Evolutionary conservation across 2,113 vertebrate genomes (phyloP).

Genomic region (Ranitomeya variabilis): DNA sequence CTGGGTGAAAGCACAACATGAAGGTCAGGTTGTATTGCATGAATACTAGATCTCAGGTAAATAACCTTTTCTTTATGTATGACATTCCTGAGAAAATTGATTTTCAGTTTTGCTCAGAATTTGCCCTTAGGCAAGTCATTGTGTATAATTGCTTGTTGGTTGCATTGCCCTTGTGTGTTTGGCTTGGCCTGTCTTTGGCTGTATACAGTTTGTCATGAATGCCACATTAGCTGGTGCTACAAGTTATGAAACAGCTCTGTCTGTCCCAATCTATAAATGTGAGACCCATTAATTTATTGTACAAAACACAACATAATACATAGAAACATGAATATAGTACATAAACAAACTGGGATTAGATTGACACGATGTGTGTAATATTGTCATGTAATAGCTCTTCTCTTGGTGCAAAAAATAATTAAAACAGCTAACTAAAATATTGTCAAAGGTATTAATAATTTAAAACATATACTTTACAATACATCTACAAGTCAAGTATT

Average conservation of each 20-base stretch:
- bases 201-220: background rate
- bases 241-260: background rate
- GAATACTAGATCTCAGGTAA: background rate
- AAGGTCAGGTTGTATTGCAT: constrained; percentile 19
- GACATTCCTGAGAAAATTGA: constrained; percentile 20
- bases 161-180: constrained; percentile 11
- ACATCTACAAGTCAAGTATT: too few relatives aligned
- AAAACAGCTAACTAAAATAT: too few relatives aligned
- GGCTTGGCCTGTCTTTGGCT: background rate
- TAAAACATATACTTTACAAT: too few relatives aligned
- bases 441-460: too few relatives aligned
- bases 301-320: too few relatives aligned
- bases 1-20: constrained; percentile 15
- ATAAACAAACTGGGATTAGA: too few relatives aligned
- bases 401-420: too few relatives aligned
- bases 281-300: too few relatives aligned
- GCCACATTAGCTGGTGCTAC: background rate
- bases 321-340: too few relatives aligned
- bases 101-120: constrained; percentile 27
- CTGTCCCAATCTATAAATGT: too few relatives aligned
- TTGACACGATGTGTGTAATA: too few relatives aligned
- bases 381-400: too few relatives aligned
- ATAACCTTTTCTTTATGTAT: constrained; percentile 25
- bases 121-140: constrained; percentile 14
- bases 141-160: constrained; percentile 16